Conservation (phyloP, 2,113 vertebrate genomes). For the Etia nguti region DNA sequence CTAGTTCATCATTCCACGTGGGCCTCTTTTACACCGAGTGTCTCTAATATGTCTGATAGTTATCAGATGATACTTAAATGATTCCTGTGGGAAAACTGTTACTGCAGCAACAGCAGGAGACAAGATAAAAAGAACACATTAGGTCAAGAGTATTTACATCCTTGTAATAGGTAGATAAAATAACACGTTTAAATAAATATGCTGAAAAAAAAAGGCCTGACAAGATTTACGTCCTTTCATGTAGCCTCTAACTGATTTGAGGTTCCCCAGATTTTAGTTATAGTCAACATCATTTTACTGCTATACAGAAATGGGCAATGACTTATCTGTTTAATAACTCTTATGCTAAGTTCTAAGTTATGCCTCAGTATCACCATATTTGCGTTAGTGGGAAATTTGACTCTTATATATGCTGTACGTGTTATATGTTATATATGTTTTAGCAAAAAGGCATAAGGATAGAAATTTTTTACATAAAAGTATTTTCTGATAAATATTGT, state of each 20-base stretch:
- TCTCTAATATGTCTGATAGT: not conserved
- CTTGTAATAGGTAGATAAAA: not conserved
- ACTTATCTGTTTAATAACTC: not conserved
- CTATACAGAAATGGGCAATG: not conserved
- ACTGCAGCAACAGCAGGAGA: not conserved
- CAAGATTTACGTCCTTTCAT: not conserved
- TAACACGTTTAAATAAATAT: not conserved
- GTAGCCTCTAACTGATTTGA: not conserved
- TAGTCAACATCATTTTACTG: not conserved
- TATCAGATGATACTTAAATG: not conserved
- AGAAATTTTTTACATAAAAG: not conserved
- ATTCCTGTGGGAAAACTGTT: not conserved
- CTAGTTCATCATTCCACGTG: slow-evolving; percentile 12
- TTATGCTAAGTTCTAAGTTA: not conserved
- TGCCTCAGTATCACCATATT: not conserved
- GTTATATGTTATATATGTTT: not conserved
- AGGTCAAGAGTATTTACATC: not conserved
- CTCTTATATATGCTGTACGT: not conserved
- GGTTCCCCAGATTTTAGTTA: not conserved
- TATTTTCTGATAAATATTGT: not conserved
- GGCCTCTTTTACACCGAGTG: not conserved
- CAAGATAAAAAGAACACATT: not conserved
- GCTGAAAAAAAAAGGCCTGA: not conserved
- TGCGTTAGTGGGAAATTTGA: not conserved
- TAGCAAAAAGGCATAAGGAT: not conserved